These are phyloP conservation scores for Osmerus mordax DNA, from an alignment of 2,113 vertebrate species.

Conservation along the genomic window DNA sequence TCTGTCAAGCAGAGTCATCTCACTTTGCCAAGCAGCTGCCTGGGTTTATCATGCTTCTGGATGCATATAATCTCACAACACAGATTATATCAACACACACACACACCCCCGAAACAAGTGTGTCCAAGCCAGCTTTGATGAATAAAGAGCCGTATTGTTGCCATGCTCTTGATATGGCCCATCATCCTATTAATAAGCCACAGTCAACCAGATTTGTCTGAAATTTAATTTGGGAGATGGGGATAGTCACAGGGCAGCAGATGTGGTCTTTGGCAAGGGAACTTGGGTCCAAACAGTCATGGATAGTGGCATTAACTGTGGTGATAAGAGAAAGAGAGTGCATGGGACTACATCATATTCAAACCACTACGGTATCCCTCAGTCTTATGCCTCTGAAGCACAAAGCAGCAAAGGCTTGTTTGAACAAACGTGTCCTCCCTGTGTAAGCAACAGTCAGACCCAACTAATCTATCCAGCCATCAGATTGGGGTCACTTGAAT, in stretches of 20 bases:
- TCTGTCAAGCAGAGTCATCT: neutral
- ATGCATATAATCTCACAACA: slow-evolving; percentile 2
- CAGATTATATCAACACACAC: slow-evolving; percentile 38
- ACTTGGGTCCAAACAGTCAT: neutral
- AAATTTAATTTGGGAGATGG: slow-evolving; percentile 55
- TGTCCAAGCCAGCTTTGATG: slow-evolving; percentile 32
- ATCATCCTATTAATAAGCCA: slow-evolving; percentile 33
- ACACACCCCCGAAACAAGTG: slow-evolving; percentile 5
- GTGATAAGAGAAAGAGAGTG: neutral
- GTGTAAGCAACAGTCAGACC: too few species aligned
- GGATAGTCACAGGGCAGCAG: slow-evolving; percentile 42
- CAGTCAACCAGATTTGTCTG: slow-evolving; percentile 41
- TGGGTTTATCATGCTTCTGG: slow-evolving; percentile 4
- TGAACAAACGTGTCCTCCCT: too few species aligned
- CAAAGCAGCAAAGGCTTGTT: too few species aligned
- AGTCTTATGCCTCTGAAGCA: too few species aligned
- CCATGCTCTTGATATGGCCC: slow-evolving; percentile 24
- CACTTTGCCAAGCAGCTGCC: slow-evolving; percentile 34
- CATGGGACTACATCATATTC: neutral
- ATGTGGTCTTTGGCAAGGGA: slow-evolving; percentile 47
- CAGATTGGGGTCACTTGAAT: too few species aligned
- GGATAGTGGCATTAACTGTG: neutral
- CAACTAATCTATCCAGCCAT: too few species aligned
- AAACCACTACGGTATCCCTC: too few species aligned
- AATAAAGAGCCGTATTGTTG: slow-evolving; percentile 27